Percentiles rank a stretch among this genome's conserved stretches.
Evolutionary conservation across 2,113 vertebrate species (phyloP).

Genomic region (Apteryx mantelli): DNA sequence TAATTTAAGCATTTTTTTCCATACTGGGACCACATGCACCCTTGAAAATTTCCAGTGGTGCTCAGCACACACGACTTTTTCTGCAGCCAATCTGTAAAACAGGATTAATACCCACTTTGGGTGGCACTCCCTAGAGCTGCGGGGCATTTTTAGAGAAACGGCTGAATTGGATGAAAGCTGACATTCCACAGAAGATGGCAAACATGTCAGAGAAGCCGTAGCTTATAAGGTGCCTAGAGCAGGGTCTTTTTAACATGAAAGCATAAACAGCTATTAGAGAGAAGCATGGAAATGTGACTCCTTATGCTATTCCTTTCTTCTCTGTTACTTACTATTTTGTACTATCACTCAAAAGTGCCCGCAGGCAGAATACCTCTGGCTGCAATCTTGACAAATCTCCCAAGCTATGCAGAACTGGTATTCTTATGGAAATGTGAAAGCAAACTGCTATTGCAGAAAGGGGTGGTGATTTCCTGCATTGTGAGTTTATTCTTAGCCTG

Average conservation of each 20-base stretch:
- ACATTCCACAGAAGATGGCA: background rate
- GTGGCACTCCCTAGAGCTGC: background rate
- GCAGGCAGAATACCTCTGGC: background rate
- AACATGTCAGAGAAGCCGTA: background rate
- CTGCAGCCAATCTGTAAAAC: background rate
- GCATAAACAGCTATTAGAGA: background rate
- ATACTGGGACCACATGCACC: background rate
- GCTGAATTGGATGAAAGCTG: background rate
- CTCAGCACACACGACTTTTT: accelerated
- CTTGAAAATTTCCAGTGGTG: background rate
- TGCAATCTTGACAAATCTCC: background rate
- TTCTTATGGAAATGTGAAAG: background rate
- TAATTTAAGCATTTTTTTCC: background rate
- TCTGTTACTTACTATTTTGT: background rate
- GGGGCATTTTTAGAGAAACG: background rate
- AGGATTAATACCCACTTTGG: background rate
- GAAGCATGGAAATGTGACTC: background rate
- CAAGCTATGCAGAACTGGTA: background rate
- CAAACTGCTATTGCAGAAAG: background rate
- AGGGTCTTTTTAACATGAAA: background rate
- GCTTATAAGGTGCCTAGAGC: background rate
- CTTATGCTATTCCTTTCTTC: background rate
- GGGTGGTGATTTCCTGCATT: background rate
- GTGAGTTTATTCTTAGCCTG: background rate
- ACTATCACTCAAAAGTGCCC: background rate